phyloP scores from a whole-genome alignment of 2,113 vertebrate genomes.

The Leptodactylus fuscus region DNA sequence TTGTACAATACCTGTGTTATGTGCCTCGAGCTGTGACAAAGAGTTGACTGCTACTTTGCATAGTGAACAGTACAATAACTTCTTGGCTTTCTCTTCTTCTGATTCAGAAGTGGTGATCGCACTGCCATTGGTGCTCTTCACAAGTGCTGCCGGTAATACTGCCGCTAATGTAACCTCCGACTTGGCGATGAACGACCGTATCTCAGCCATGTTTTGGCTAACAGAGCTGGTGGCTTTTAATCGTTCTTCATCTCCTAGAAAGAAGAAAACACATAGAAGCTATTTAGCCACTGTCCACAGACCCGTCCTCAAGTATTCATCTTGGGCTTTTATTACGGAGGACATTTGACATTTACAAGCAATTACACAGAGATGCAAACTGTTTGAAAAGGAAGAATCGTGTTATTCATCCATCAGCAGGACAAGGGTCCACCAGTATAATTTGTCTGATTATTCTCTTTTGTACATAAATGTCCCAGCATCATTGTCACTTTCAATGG shows the following conservation, averaged over 20 bases:
- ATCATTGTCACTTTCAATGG: not conserved
- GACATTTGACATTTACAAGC: conserved; percentile 32
- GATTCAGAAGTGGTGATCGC: conserved; percentile 76
- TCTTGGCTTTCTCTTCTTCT: conserved; percentile 97
- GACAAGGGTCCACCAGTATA: conserved; percentile 36
- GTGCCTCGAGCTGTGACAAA: conserved; percentile 94
- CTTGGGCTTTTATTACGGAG: conserved; percentile 6
- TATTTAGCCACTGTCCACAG: not conserved
- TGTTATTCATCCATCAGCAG: conserved; percentile 33
- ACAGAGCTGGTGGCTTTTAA: conserved; percentile 65
- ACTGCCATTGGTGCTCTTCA: conserved; percentile 75
- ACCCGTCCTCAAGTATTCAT: not conserved
- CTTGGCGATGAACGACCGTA: conserved; percentile 68
- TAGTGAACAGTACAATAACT: conserved; percentile 95
- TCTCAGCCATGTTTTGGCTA: conserved; percentile 67
- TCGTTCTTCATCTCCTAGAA: conserved; percentile 76
- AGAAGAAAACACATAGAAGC: conserved; percentile 58
- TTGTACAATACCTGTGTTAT: conserved; percentile 85
- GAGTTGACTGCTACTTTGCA: conserved; percentile 99
- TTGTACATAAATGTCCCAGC: conserved; percentile 38
- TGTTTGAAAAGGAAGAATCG: not conserved
- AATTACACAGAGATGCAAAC: conserved; percentile 23
- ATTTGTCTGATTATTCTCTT: conserved; percentile 48
- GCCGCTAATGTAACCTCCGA: conserved; percentile 64
- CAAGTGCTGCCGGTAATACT: conserved; percentile 65